Conservation (phyloP, 2,888 invertebrate species). For the Andrena bicolor region DNA sequence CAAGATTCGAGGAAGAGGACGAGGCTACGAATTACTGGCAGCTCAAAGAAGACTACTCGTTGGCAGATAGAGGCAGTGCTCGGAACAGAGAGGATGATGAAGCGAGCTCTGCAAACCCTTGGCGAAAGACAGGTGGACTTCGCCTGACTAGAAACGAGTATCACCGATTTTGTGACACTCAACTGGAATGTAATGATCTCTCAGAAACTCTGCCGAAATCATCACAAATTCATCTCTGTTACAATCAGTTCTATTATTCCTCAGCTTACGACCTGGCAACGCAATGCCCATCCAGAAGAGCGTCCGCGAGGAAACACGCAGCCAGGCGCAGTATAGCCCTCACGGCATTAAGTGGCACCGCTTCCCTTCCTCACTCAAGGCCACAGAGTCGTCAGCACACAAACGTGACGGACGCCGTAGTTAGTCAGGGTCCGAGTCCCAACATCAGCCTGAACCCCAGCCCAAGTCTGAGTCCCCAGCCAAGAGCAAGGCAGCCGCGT, state of each 20-base stretch:
- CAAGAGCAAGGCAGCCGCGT: conserved; percentile 75
- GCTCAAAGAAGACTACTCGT: conserved; percentile 68
- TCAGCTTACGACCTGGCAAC: conserved; percentile 94
- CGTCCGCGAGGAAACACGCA: conserved; percentile 89
- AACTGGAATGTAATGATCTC: conserved; percentile 90
- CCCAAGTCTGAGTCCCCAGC: conserved; percentile 78
- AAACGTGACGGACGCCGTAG: conserved; percentile 64
- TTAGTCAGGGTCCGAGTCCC: conserved; percentile 75
- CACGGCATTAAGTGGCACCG: conserved; percentile 86
- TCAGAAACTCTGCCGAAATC: neutral
- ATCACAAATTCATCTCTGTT: neutral
- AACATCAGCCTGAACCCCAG: conserved; percentile 79
- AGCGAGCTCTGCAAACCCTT: conserved; percentile 82
- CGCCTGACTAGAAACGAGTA: conserved; percentile 90
- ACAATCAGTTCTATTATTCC: conserved; percentile 8
- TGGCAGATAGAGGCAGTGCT: conserved; percentile 55
- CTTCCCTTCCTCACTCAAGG: conserved; percentile 91
- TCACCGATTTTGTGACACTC: conserved; percentile 92
- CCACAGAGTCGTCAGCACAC: conserved; percentile 82
- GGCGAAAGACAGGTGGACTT: conserved; percentile 82
- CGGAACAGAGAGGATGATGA: conserved; percentile 76
- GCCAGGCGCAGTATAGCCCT: conserved; percentile 87
- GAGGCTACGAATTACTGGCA: conserved; percentile 76
- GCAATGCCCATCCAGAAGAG: conserved; percentile 91
- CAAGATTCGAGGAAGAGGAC: conserved; percentile 79